Conservation (phyloP, 1,140 invertebrate species). For the Cydia fagiglandana region DNA sequence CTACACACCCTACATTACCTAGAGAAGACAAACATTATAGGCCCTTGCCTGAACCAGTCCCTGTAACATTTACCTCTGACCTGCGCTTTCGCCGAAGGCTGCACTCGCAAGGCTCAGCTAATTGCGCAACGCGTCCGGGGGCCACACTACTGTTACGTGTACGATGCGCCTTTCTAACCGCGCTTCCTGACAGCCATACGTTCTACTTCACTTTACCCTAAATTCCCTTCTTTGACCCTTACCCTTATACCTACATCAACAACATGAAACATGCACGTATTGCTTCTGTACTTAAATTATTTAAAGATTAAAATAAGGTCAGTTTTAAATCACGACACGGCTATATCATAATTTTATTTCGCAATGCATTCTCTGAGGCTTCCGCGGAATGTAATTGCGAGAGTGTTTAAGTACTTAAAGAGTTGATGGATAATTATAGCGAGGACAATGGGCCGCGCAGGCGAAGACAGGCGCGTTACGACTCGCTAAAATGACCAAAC, state of each 20-base stretch:
- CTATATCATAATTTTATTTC: neutral
- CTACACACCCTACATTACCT: too few relatives aligned
- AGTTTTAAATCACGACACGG: neutral
- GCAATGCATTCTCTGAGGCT: neutral
- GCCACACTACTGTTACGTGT: neutral
- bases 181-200: neutral
- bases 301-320: neutral
- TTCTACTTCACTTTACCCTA: neutral
- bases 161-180: neutral
- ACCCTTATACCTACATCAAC: neutral
- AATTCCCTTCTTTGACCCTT: neutral
- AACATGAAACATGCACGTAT: neutral
- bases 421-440: constrained; percentile 8
- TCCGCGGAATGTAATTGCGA: neutral
- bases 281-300: too few relatives aligned
- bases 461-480: neutral
- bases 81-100: neutral
- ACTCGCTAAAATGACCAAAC: neutral
- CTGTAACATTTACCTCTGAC: constrained; percentile 13
- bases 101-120: neutral
- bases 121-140: neutral
- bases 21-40: neutral
- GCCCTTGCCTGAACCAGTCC: neutral
- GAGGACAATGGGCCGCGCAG: constrained; percentile 9
- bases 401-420: neutral